These are phyloP conservation scores for Aurelia sp. DNA, from an alignment of 30 jellyfish, hydroid and myxozoan species.

Conservation along the genomic window DNA sequence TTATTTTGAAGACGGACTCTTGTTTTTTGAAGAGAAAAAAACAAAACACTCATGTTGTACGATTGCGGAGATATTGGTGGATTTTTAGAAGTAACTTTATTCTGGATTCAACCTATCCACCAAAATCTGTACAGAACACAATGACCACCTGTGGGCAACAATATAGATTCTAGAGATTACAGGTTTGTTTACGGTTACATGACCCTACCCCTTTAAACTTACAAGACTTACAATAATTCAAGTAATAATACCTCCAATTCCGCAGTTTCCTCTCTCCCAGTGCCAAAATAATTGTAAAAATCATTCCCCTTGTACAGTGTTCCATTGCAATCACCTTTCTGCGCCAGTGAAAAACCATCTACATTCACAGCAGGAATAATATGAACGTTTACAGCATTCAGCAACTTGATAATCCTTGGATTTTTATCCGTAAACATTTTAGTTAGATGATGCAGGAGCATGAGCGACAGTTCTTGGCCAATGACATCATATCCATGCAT, in stretches of 20 bases:
- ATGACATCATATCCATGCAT: slow-evolving; percentile 93
- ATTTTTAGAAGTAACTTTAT: too few species aligned
- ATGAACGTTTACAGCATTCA: slow-evolving; percentile 60
- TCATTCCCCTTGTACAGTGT: slow-evolving; percentile 68
- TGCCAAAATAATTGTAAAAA: slow-evolving; percentile 68
- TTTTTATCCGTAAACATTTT: slow-evolving; percentile 70
- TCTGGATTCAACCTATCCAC: too few species aligned
- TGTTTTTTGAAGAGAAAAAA: too few species aligned
- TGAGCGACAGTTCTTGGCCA: slow-evolving; percentile 83
- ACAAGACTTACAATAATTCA: too few species aligned
- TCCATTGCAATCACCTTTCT: slow-evolving; percentile 95
- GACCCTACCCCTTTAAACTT: too few species aligned
- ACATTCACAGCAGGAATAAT: slow-evolving; percentile 86
- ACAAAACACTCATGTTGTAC: too few species aligned
- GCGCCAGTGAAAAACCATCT: slow-evolving; percentile 84
- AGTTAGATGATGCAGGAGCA: slow-evolving; percentile 90
- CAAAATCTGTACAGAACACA: too few species aligned
- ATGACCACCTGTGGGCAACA: too few species aligned
- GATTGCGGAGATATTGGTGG: too few species aligned
- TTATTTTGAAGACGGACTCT: too few species aligned
- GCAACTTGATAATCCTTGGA: slow-evolving; percentile 55
- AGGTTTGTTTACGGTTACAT: too few species aligned
- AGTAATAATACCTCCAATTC: slow-evolving; percentile 34
- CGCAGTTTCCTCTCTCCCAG: slow-evolving; percentile 28
- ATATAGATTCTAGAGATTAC: too few species aligned